Percentiles rank a stretch among this genome's conserved stretches.
These are phyloP conservation scores for Burhinus oedicnemus DNA, from an alignment of 2,113 vertebrate species.

Conservation along the genomic window DNA sequence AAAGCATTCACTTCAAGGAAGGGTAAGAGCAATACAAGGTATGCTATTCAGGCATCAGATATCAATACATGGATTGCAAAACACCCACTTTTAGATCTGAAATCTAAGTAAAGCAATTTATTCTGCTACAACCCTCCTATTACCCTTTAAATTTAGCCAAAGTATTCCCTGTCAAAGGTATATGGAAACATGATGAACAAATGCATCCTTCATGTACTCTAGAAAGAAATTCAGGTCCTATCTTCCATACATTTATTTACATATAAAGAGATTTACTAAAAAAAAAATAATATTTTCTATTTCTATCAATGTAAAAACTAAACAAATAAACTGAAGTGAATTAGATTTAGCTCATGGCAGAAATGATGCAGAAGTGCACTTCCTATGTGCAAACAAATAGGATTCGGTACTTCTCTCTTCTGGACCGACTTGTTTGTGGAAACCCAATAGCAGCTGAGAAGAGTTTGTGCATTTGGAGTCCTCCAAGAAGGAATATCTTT, in stretches of 20 bases:
- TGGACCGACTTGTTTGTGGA: not conserved
- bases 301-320: not conserved
- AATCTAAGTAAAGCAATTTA: constrained; percentile 28
- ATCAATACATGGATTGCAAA: constrained; percentile 20
- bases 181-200: not conserved
- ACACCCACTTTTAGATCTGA: not conserved
- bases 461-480: not conserved
- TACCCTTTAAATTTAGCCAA: constrained; percentile 27
- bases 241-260: constrained; percentile 1
- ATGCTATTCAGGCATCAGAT: constrained; percentile 15
- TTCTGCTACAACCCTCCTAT: not conserved
- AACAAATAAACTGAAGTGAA: not conserved
- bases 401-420: not conserved
- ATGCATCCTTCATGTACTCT: not conserved
- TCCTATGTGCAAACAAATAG: not conserved
- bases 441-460: not conserved
- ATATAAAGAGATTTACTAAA: constrained; percentile 9
- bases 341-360: not conserved
- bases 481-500: not conserved
- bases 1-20: constrained; percentile 1
- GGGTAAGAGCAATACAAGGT: not conserved
- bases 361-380: not conserved
- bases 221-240: not conserved
- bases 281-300: constrained; percentile 17
- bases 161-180: constrained; percentile 1